Conservation (phyloP, 2,797 vertebrate genomes). For the Sardinella longiceps region DNA sequence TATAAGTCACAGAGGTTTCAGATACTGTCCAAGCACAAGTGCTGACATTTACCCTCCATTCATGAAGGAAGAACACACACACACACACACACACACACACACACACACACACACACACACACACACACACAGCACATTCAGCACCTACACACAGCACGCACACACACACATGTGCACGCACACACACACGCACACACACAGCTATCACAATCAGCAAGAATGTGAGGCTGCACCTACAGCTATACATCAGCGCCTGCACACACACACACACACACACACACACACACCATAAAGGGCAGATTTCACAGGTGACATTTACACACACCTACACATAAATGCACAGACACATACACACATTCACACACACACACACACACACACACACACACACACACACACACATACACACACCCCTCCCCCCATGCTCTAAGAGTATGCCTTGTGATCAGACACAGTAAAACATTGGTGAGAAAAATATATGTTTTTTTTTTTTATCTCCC, state of each 20-base stretch:
- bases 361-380: background rate
- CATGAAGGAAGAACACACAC: too few species aligned
- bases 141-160: background rate
- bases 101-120: background rate
- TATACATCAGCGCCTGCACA: background rate
- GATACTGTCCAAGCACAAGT: background rate
- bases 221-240: background rate
- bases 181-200: background rate
- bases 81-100: too few species aligned
- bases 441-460: too few species aligned
- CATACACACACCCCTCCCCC: background rate
- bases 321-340: background rate
- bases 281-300: background rate
- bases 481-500: too few species aligned
- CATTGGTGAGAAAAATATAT: too few species aligned
- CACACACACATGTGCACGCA: too few species aligned
- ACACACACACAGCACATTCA: background rate
- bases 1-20: background rate
- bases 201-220: too few species aligned
- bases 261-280: background rate
- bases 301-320: slow-evolving; percentile 23
- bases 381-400: background rate
- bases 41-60: background rate
- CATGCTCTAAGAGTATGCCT: too few species aligned
- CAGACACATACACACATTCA: too few species aligned